phyloP scores from a whole-genome alignment of 2,888 invertebrate species.

The Stenolophus ochropezus region DNA sequence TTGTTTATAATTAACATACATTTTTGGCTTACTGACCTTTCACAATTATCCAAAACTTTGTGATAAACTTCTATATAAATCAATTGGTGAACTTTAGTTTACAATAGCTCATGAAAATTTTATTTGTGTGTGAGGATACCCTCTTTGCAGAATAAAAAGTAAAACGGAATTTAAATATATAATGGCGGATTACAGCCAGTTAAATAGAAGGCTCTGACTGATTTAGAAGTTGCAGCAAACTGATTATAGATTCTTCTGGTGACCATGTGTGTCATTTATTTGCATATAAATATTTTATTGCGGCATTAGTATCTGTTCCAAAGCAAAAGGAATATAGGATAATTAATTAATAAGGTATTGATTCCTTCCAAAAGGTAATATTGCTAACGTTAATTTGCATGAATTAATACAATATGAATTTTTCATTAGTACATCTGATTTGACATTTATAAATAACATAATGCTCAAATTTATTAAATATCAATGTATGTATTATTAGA shows the following conservation, averaged over 20 bases:
- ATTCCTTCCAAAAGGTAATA: background rate
- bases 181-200: background rate
- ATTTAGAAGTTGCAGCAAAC: background rate
- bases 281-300: background rate
- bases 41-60: slow-evolving; percentile 16
- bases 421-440: no score
- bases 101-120: slow-evolving; percentile 15
- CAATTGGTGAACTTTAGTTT: slow-evolving; percentile 11
- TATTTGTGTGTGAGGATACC: background rate
- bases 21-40: slow-evolving; percentile 11
- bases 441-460: no score
- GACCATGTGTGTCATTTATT: background rate
- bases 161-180: background rate
- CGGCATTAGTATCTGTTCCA: background rate
- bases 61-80: background rate
- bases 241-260: background rate
- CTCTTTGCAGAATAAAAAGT: background rate
- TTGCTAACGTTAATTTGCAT: background rate
- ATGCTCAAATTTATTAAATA: no score
- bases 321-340: background rate
- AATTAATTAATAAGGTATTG: background rate
- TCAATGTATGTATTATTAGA: no score
- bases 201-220: background rate
- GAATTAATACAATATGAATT: no score
- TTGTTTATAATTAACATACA: slow-evolving; percentile 3